Conservation (phyloP, 2,797 vertebrate genomes). For the Gymnocypris eckloni region DNA sequence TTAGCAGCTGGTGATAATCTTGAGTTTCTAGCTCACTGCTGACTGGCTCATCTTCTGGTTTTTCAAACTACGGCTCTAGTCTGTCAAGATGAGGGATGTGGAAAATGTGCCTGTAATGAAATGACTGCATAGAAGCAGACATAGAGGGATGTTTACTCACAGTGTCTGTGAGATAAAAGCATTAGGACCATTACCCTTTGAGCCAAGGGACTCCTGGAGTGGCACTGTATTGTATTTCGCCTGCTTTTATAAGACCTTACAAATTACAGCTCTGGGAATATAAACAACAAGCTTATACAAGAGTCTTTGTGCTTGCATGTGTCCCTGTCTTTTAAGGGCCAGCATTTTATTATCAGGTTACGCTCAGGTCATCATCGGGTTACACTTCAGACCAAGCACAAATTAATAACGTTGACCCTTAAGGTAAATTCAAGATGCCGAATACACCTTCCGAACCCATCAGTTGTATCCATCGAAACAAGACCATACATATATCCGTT, state of each 20-base stretch:
- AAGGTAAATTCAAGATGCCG: conserved; percentile 43
- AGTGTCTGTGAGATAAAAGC: conserved; percentile 68
- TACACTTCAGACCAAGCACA: conserved; percentile 51
- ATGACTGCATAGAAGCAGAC: conserved; percentile 62
- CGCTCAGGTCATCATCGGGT: conserved; percentile 57
- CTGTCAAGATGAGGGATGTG: conserved; percentile 63
- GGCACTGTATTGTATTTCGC: conserved; percentile 64
- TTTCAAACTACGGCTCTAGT: conserved; percentile 48
- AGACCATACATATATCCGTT: neutral
- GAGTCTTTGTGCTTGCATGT: conserved; percentile 63
- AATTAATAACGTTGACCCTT: conserved; percentile 59
- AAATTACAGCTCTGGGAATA: conserved; percentile 67
- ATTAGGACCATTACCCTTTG: conserved; percentile 65
- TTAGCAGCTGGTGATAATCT: neutral
- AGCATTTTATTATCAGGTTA: conserved; percentile 64
- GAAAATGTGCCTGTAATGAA: conserved; percentile 67
- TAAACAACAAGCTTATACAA: conserved; percentile 65
- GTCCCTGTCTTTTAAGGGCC: conserved; percentile 59
- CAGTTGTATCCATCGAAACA: conserved; percentile 35
- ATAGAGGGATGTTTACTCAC: conserved; percentile 63
- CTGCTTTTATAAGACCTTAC: conserved; percentile 65
- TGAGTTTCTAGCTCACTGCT: conserved; percentile 27
- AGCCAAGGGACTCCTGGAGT: conserved; percentile 59
- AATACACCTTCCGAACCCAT: conserved; percentile 33
- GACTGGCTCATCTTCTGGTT: conserved; percentile 13